A percentile compares a stretch with the other conserved stretches of the same genome.
Evolutionary conservation across 2,888 invertebrate species (phyloP).

Genomic region (Branchellion lobata): DNA sequence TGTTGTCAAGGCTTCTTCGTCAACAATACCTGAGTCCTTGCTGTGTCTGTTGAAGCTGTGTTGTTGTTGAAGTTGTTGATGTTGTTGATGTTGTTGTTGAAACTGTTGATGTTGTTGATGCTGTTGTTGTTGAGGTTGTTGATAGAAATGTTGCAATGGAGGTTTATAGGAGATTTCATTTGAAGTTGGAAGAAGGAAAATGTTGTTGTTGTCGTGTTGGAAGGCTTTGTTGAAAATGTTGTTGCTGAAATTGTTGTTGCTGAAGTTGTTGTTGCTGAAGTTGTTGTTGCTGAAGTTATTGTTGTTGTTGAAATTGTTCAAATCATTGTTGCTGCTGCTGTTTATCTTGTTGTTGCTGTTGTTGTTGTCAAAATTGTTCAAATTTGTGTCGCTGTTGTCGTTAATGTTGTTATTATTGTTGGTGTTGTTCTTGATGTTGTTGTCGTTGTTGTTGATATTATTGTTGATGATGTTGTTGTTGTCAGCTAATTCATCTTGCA

Average conservation of each 20-base stretch:
- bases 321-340: neutral
- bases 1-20: conserved; percentile 54
- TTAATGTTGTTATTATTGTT: conserved; percentile 65
- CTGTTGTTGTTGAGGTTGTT: conserved; percentile 2
- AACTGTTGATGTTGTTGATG: neutral
- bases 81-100: neutral
- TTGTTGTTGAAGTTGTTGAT: conserved; percentile 52
- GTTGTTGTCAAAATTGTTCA: conserved; percentile 69
- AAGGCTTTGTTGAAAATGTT: neutral
- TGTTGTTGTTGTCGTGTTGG: neutral
- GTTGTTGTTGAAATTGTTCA: conserved; percentile 1
- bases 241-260: neutral
- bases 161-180: no score
- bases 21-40: conserved; percentile 86
- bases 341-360: conserved; percentile 49
- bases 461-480: conserved; percentile 65
- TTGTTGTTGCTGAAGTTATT: neutral
- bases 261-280: neutral
- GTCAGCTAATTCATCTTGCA: conserved; percentile 86
- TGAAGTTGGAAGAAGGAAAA: no score
- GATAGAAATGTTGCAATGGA: neutral
- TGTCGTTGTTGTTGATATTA: conserved; percentile 63
- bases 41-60: conserved; percentile 71
- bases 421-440: conserved; percentile 45
- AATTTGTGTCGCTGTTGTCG: conserved; percentile 67